Evolutionary conservation across 2,888 invertebrate species (phyloP).

Genomic region (Philaethria dido): DNA sequence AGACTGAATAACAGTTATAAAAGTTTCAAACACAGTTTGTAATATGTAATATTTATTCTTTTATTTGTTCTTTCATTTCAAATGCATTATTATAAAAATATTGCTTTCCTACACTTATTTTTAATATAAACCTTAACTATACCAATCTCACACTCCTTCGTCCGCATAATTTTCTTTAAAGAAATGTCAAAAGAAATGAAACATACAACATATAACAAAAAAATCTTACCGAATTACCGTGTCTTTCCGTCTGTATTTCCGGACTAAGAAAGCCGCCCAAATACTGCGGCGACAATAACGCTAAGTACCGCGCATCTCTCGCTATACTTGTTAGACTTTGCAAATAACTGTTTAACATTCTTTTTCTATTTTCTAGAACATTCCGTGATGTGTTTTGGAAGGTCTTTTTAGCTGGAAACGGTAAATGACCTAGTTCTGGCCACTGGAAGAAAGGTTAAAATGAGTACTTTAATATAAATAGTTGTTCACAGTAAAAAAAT

Average conservation of each 20-base stretch:
- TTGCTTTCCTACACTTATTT: too few species aligned
- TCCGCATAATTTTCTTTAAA: too few species aligned
- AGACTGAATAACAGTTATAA: too few species aligned
- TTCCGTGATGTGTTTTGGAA: slow-evolving; percentile 95
- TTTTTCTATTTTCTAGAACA: slow-evolving; percentile 93
- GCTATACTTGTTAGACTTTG: slow-evolving; percentile 82
- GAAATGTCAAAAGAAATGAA: too few species aligned
- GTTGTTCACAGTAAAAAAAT: too few species aligned
- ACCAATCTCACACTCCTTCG: too few species aligned
- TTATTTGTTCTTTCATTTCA: too few species aligned
- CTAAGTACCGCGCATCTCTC: slow-evolving; percentile 68
- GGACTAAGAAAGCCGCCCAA: slow-evolving; percentile 77
- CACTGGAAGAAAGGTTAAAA: slow-evolving; percentile 82
- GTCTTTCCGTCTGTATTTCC: slow-evolving; percentile 74
- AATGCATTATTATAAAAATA: too few species aligned
- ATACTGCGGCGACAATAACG: slow-evolving; percentile 68
- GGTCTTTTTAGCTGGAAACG: slow-evolving; percentile 96
- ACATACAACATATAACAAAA: background rate
- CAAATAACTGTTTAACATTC: slow-evolving; percentile 91
- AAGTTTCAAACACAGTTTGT: too few species aligned
- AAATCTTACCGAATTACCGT: slow-evolving; percentile 63
- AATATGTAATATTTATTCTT: too few species aligned
- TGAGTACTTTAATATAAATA: background rate
- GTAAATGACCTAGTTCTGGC: slow-evolving; percentile 89
- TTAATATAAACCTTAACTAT: too few species aligned